Base-by-base conservation (phyloP, 2,888 invertebrate genomes). In the Lochmaea capreae region DNA sequence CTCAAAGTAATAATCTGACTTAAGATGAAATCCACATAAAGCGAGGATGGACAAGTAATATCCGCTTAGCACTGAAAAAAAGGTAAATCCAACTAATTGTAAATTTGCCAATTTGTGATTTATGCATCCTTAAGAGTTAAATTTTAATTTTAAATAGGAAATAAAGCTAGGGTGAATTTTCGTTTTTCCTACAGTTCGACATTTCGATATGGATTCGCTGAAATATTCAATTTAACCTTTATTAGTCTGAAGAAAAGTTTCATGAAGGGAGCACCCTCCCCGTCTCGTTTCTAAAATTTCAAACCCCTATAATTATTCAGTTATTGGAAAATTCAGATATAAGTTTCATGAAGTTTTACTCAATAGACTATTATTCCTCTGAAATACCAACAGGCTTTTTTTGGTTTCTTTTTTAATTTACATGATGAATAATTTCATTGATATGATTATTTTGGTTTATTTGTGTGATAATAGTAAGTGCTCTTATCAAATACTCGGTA, bases 1-100 rank as follows among this genome's bases (percentile, higher is more conserved):
- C 14, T 46, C 0, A 12, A 46, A 12, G 3, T 14, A 46, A 46
- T 46, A 46, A 49, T 8, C n/a, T 14, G 6, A 49, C 6, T 49
- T 49, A 6, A 14, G 26, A 12, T 98, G 11, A 94, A 94, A 88
- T 94, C 98, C 82, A 96, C 94, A 90, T 98, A 97, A 98, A 91
- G 97, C 67, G 97, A 97, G 85, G 97, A 97, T 84, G 95, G 95
- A 33, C 94, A 95, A 92, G 92, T 92, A 75, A 96, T 97, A 84
- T 92, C 92, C 46, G 92, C 95, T 57, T 95, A 96, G 83, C 92
- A 93, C 77, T 92, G 95, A 87, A 94, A 94, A 89, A 95, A 95
- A 92, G 94, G 95, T 95, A 89, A 87, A 88, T 65, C 18, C 46
- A 58, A 62, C 62, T 46, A 67, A 68, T 61, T 57, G 63, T 18